phyloP scores from a whole-genome alignment of 2,797 vertebrate genomes.

The Gymnocypris eckloni region DNA sequence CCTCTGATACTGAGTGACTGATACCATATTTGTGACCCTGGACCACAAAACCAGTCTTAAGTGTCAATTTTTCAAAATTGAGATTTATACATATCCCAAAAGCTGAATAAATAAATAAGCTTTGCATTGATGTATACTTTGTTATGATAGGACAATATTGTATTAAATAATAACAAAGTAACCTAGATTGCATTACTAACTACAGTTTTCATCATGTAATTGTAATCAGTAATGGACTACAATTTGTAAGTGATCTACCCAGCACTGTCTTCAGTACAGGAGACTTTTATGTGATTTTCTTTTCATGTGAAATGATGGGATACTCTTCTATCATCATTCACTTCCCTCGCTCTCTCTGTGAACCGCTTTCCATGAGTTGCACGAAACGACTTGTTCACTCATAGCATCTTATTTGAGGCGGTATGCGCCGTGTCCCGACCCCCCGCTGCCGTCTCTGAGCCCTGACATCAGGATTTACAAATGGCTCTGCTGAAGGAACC shows the following conservation, averaged over 20 bases:
- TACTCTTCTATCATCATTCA: slow-evolving; percentile 61
- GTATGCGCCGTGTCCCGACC: slow-evolving; percentile 63
- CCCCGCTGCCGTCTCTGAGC: slow-evolving; percentile 68
- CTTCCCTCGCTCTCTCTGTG: slow-evolving; percentile 65
- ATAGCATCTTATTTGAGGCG: slow-evolving; percentile 70
- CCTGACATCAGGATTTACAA: slow-evolving; percentile 78
- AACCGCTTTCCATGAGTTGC: slow-evolving; percentile 68
- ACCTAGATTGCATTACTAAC: background rate
- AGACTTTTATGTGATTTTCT: background rate
- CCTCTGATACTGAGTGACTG: too few relatives aligned
- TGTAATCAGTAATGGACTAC: background rate
- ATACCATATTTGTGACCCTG: too few relatives aligned
- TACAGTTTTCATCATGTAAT: background rate
- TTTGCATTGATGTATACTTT: too few relatives aligned
- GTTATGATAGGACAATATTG: too few relatives aligned
- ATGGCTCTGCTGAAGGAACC: slow-evolving; percentile 75
- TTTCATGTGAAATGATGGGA: slow-evolving; percentile 49
- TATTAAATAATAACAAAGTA: too few relatives aligned
- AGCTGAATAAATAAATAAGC: too few relatives aligned
- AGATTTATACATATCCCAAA: too few relatives aligned
- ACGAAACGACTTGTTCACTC: slow-evolving; percentile 66
- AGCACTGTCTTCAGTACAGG: background rate
- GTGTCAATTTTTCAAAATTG: too few relatives aligned
- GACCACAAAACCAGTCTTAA: too few relatives aligned
- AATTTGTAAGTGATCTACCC: background rate